A percentile compares a stretch with the other conserved stretches of the same genome.
phyloP scores from a whole-genome alignment of 2,888 invertebrate species.

The Argyresthia goedartella region DNA sequence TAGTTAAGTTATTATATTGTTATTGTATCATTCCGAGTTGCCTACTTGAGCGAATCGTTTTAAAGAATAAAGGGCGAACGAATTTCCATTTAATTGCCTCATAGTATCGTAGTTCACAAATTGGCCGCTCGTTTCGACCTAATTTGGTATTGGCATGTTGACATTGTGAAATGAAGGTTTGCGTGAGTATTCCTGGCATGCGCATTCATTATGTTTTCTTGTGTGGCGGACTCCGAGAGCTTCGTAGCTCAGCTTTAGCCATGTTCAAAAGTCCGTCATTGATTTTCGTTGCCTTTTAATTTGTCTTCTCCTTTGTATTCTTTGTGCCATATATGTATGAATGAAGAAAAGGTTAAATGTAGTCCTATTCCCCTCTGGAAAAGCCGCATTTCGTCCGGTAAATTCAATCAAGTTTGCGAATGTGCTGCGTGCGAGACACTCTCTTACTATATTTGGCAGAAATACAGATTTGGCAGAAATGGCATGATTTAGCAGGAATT shows the following conservation, averaged over 20 bases:
- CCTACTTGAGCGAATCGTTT: conserved; percentile 23
- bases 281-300: no score
- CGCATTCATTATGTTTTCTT: conserved; percentile 7
- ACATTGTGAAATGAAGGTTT: conserved; percentile 20
- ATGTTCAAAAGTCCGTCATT: no score
- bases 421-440: no score
- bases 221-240: background rate
- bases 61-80: conserved; percentile 21
- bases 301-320: no score
- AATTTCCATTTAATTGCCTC: conserved; percentile 27
- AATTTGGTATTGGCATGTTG: conserved; percentile 17
- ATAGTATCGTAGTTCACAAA: conserved; percentile 25
- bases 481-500: no score
- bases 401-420: no score
- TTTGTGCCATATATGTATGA: no score
- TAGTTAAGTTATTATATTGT: conserved; percentile 58
- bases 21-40: conserved; percentile 29
- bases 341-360: no score
- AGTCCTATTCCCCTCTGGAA: no score
- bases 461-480: no score
- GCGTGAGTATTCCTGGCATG: conserved; percentile 18
- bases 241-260: background rate
- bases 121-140: conserved; percentile 18
- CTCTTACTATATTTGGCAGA: no score
- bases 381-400: no score